Base-by-base conservation (phyloP, 1,140 invertebrate genomes). In the Harlomillsia oculata region DNA sequence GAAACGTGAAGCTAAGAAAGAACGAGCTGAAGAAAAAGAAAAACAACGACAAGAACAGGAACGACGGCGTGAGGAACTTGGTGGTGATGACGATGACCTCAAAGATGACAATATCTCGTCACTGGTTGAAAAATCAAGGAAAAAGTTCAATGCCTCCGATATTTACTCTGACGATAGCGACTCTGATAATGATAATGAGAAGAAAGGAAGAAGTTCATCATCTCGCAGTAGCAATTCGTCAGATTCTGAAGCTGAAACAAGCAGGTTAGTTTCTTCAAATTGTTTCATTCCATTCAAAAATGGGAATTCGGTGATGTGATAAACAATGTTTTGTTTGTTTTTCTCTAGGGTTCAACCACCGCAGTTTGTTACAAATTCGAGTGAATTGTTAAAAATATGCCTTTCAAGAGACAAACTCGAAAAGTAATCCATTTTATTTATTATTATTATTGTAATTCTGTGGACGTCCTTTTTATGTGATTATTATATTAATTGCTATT, bases 81-180 rank as follows among this genome's bases (percentile, higher is more conserved):
- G 69, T 65, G 67, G 74, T 67, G 66, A 72, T 67, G 67, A 78
- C 61, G 70, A 75, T 25, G 73, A 78, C 41, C 25, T n/a, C 59
- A 72, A 77, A 62, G 75, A 76, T 37, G 75, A 77, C 28, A 72
- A 72, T 56, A 73, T 75, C 26, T 66, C 57, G 50, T 53, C 59
- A 32, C 60, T 59, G 20, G 63, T 58, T 69, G 72, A 56, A 66
- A 71, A 54, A 62, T 64, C 67, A 16, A 80, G 79, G 65, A 80
- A 79, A 46, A 83, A 89, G 69, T 73, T 92, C 46, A 94, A 92
- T 74, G 87, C 89, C 0, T 91, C 88, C 0, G 92, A 97, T 72
- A 91, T 96, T 64, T 96, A 96, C 72, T 95, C 91, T 0, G 92
- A 96, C 70, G 91, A 95, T 62, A 91, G 89, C 62, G 89, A 85